Base-by-base conservation (phyloP, 1,140 invertebrate genomes). In the Macrocentrus cingulum region DNA sequence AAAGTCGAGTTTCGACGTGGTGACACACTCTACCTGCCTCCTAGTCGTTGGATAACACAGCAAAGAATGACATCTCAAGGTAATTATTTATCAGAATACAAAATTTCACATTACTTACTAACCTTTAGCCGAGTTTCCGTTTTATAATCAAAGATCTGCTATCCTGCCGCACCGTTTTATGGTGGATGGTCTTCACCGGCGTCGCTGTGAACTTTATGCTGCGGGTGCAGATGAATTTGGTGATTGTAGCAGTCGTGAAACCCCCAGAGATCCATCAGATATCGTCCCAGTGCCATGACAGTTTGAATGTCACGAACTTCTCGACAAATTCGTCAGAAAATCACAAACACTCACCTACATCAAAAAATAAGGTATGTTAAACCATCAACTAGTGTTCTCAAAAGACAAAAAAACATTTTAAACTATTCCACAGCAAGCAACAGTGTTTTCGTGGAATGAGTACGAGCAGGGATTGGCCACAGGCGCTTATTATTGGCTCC, bases 201-300 rank as follows among this genome's bases (percentile, higher is more conserved):
- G 88, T 90, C 56, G 85, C 84, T 2, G 82, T 89, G 22, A 88
- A 92, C 64, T 94, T 93, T 69, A 89, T 91, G 79, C 79, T 93
- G 44, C 79, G 91, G 19, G 88, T 91, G 15, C 92, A 92, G 72
- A 72, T 94, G 7, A 92, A 90, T 66, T 87, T 94, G 13, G 90
- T 90, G 3, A 91, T 94, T 54, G 90, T 94, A 11, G 87, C 89
- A 13, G 94, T 94, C 89, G 86, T 91, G 8, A 39, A 37, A 48
- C 54, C 48, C 16, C 25, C 52, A 19, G 23, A 44, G 20, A 54
- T n/a, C 22, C n/a, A 8, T 20, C n/a, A n/a, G 19, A 6, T 41
- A 15, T n/a, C 22, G 19, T 39, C 36, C 19, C 19, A 52, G 37
- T 52, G 50, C 16, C 16, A 6, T 37, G 16, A 6, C 9, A 15